Base-by-base conservation (phyloP, 2,797 vertebrate species). In the Gallirallus australis region DNA sequence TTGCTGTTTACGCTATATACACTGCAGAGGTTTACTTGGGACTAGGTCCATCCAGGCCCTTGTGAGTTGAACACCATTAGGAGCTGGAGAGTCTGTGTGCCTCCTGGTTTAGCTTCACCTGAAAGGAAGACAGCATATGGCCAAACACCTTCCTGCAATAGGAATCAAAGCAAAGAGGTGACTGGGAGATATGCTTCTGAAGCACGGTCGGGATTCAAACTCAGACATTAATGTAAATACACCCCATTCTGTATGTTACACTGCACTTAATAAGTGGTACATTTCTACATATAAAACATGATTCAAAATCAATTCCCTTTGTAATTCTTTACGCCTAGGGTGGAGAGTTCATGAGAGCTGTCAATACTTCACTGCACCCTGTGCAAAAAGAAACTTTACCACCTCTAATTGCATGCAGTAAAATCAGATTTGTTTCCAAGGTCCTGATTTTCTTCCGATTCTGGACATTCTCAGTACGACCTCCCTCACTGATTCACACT, bases 241-340 rank as follows among this genome's bases (percentile, higher is more conserved):
- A 28, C 30, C 35, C 40, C 56, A 35, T 28, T 72, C n/a, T 25
- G 24, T 48, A 77, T 65, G 63, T 33, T 89, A 60, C 24, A 47
- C n/a, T 68, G 80, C 40, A 73, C 85, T 82, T 93, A 57, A n/a
- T 79, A 90, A 89, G 45, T 50, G 57, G 37, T 77, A 54, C 14
- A 50, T 89, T 90, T 89, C 70, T 79, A 69, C 66, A 72, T 65
- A 69, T 54, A 79, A 87, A 82, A 66, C n/a, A 19, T 53, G 57
- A 83, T 94, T 86, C 77, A 94, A 88, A 95, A 91, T 78, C 56
- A 84, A 94, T 95, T 94, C 63, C 64, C 70, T 76, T 70, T 72
- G 71, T 35, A 94, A 81, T 86, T 95, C 88, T 86, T 95, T 92
- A 90, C 2, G 11, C 20, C 13, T 48, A 68, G 35, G 21, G 50